These are phyloP conservation scores for Meloidogyne floridensis DNA, from an alignment of 1,140 invertebrate genomes.

Conservation along the genomic window DNA sequence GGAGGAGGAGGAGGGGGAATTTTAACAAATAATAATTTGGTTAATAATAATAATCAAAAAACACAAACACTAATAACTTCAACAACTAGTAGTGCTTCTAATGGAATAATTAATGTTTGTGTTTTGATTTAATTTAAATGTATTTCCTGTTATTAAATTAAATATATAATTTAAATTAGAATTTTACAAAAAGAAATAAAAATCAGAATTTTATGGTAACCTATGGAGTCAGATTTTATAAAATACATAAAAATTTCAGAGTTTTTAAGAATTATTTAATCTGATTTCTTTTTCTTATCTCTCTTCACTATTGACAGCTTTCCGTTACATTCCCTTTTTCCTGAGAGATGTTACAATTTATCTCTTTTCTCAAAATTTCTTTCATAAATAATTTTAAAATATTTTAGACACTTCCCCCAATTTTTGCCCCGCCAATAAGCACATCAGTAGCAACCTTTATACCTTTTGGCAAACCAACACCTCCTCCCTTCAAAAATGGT, in stretches of 20 bases:
- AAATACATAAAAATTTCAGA: too few species aligned
- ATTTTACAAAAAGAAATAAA: too few species aligned
- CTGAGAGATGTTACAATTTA: too few species aligned
- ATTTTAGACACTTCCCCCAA: neutral
- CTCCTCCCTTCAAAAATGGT: neutral
- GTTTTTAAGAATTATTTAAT: too few species aligned
- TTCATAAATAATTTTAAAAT: too few species aligned
- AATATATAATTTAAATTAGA: too few species aligned
- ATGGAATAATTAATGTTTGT: conserved; percentile 4
- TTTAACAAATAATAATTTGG: neutral
- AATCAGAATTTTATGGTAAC: too few species aligned
- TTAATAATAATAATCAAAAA: neutral
- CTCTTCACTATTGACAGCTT: too few species aligned
- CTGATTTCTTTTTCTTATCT: too few species aligned
- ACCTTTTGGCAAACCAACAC: neutral
- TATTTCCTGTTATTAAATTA: too few species aligned
- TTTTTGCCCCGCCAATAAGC: neutral
- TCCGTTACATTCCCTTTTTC: too few species aligned
- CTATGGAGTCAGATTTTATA: too few species aligned
- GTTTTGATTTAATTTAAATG: neutral
- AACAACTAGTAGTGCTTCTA: neutral
- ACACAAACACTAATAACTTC: neutral
- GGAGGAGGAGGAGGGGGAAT: neutral
- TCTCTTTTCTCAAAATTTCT: neutral
- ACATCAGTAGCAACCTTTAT: neutral